These are phyloP conservation scores for Ellobius talpinus DNA, from an alignment of 2,113 vertebrate genomes.

Conservation along the genomic window DNA sequence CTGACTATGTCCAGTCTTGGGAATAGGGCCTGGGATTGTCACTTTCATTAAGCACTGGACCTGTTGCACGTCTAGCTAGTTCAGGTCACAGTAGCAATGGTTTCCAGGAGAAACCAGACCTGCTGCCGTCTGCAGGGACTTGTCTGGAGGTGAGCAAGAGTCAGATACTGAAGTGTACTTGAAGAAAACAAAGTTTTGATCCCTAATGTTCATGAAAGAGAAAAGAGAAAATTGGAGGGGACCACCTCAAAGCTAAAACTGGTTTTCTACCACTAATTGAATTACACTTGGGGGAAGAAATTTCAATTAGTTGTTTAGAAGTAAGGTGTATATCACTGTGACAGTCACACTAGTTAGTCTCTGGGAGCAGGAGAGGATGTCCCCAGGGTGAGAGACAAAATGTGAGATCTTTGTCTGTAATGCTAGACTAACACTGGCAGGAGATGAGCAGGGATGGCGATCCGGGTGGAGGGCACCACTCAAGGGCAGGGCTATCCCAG, in stretches of 20 bases:
- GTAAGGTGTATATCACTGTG: not conserved
- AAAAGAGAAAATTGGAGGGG: not conserved
- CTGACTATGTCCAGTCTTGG: not conserved
- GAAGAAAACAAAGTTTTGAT: not conserved
- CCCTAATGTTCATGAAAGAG: not conserved
- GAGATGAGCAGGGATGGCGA: not conserved
- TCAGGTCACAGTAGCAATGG: no score
- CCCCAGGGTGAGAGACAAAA: not conserved
- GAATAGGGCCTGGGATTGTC: not conserved
- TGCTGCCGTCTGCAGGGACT: not conserved
- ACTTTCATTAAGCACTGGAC: not conserved
- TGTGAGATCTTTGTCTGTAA: not conserved
- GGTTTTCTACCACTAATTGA: not conserved
- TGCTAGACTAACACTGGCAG: not conserved
- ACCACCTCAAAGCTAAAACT: not conserved
- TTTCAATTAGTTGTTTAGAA: constrained; percentile 12
- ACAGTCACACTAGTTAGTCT: not conserved
- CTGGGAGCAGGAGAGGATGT: no score
- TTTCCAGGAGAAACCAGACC: not conserved
- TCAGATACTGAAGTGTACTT: not conserved
- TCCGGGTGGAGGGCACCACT: not conserved
- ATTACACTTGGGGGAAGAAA: not conserved
- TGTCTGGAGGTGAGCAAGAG: not conserved
- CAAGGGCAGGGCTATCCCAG: not conserved
- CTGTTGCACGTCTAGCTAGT: not conserved